These are phyloP conservation scores for Saccopteryx leptura DNA, from an alignment of 2,113 vertebrate genomes.

Conservation along the genomic window DNA sequence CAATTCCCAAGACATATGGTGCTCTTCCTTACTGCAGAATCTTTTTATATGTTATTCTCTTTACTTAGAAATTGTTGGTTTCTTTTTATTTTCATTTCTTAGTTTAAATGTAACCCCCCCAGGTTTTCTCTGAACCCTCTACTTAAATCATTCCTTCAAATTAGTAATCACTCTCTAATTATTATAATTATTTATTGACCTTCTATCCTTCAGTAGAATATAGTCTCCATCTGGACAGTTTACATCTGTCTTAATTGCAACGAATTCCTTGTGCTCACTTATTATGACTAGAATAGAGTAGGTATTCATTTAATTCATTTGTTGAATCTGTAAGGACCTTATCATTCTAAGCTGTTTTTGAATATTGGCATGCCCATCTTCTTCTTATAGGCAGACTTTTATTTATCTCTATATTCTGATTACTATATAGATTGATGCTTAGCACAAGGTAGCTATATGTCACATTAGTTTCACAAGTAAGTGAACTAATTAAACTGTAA, in stretches of 20 bases:
- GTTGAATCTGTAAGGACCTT: background rate
- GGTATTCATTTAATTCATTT: background rate
- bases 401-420: slow-evolving; percentile 21
- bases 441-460: background rate
- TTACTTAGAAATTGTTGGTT: background rate
- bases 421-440: slow-evolving; percentile 36
- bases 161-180: slow-evolving; percentile 24
- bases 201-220: background rate
- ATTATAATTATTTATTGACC: background rate
- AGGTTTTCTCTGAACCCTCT: background rate
- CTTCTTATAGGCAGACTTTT: background rate
- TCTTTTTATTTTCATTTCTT: background rate
- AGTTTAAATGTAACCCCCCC: background rate
- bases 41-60: background rate
- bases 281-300: background rate
- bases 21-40: background rate
- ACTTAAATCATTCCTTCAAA: background rate
- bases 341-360: background rate
- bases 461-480: slow-evolving; percentile 33
- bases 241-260: background rate
- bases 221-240: background rate
- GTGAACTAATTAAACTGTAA: slow-evolving; percentile 1
- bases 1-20: background rate
- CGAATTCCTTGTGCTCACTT: background rate
- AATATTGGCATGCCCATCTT: background rate